Conservation (phyloP, 2,797 vertebrate species). For the Microctenopoma steveboyesi region DNA sequence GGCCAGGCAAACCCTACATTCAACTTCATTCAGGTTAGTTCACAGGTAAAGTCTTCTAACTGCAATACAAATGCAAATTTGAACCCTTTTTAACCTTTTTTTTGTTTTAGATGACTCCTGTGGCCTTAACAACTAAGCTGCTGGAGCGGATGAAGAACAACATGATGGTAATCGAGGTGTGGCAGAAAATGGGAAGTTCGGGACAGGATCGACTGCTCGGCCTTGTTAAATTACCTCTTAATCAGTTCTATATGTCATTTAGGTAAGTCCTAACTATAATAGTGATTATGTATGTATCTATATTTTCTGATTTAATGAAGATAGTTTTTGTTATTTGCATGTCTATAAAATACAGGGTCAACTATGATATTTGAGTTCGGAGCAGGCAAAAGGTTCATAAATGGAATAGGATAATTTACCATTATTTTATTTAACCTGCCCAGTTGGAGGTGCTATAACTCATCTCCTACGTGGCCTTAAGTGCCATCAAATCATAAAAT, state of each 20-base stretch:
- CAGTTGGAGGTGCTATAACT: constrained; percentile 16
- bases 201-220: constrained; percentile 89
- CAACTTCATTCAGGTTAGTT: constrained; percentile 90
- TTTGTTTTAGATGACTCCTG: constrained; percentile 88
- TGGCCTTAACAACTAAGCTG: constrained; percentile 85
- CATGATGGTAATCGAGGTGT: constrained; percentile 94
- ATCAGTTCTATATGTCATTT: constrained; percentile 98
- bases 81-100: no score
- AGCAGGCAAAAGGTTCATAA: neutral
- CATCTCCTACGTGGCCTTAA: neutral
- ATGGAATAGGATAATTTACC: neutral
- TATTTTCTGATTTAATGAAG: neutral
- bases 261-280: constrained; percentile 76
- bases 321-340: neutral
- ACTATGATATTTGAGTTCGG: neutral
- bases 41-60: neutral
- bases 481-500: neutral
- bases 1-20: constrained; percentile 87
- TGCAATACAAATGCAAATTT: neutral
- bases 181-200: constrained; percentile 86
- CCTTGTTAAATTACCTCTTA: constrained; percentile 93
- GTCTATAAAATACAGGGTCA: no score
- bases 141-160: constrained; percentile 95
- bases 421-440: neutral
- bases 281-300: neutral